Conservation (phyloP, 1,140 invertebrate species). For the Paraescarpia echinospica region DNA sequence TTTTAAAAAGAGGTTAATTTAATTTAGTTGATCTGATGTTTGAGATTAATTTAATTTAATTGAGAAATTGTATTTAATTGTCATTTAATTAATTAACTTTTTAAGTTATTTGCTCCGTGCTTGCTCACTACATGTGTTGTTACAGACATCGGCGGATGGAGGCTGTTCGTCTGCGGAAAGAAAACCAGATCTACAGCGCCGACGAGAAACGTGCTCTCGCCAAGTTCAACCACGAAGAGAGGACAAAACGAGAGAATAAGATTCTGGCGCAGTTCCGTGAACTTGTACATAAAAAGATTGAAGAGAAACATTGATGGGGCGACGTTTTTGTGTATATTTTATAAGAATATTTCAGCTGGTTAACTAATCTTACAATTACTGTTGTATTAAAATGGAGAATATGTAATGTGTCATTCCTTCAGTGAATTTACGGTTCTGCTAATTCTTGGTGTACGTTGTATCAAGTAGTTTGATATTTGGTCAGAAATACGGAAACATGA, state of each 20-base stretch:
- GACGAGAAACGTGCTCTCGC: slow-evolving; percentile 97
- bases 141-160: slow-evolving; percentile 96
- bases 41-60: too few relatives aligned
- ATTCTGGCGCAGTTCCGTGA: slow-evolving; percentile 94
- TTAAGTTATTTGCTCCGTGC: too few relatives aligned
- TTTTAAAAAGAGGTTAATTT: too few relatives aligned
- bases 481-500: background rate
- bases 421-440: background rate
- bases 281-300: slow-evolving; percentile 71
- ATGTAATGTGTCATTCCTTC: background rate
- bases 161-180: slow-evolving; percentile 97
- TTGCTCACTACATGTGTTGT: background rate
- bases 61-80: too few relatives aligned
- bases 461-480: background rate
- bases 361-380: background rate
- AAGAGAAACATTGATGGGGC: background rate
- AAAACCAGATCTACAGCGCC: slow-evolving; percentile 99
- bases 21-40: too few relatives aligned
- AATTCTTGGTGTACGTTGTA: background rate
- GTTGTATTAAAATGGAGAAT: background rate
- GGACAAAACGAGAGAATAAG: slow-evolving; percentile 86
- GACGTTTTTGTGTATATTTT: background rate
- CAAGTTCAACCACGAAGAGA: slow-evolving; percentile 97
- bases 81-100: too few relatives aligned
- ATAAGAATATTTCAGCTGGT: background rate